Percentiles rank a stretch among this genome's conserved stretches.
phyloP scores from a whole-genome alignment of 2,797 vertebrate genomes.

The Sorex maritimensis region DNA sequence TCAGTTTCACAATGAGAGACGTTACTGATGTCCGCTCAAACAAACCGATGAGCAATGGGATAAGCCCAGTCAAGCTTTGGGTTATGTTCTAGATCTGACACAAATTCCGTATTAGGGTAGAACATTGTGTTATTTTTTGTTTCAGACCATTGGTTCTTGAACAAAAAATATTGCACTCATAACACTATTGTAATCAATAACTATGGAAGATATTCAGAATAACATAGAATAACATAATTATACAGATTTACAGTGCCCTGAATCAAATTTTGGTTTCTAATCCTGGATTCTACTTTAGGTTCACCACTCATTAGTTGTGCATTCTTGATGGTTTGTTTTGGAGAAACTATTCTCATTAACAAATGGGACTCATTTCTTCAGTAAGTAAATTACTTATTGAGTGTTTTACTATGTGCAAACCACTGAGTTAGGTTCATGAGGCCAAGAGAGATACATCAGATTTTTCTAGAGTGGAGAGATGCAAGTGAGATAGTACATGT shows the following conservation, averaged over 20 bases:
- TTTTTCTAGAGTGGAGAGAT: constrained; percentile 29
- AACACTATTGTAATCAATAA: constrained; percentile 47
- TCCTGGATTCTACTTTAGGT: constrained; percentile 45
- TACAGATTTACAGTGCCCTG: constrained; percentile 60
- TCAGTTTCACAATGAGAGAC: too few relatives aligned
- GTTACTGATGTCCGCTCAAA: too few relatives aligned
- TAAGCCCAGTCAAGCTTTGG: too few relatives aligned
- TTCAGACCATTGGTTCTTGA: constrained; percentile 58
- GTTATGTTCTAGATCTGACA: too few relatives aligned
- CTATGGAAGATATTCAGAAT: constrained; percentile 40
- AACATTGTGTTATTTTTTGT: not conserved
- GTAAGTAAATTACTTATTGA: constrained; percentile 48
- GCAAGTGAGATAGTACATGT: constrained; percentile 12
- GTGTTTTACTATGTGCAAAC: constrained; percentile 21
- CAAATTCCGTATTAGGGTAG: too few relatives aligned
- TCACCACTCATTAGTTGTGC: not conserved
- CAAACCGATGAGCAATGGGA: too few relatives aligned
- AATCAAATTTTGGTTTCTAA: constrained; percentile 69
- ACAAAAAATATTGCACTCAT: constrained; percentile 55
- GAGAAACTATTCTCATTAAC: constrained; percentile 24
- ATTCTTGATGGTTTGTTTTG: constrained; percentile 13
- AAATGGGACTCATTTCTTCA: not conserved
- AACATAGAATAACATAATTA: constrained; percentile 28
- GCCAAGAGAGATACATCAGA: constrained; percentile 14
- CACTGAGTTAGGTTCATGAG: not conserved